Conservation (phyloP, 2,113 vertebrate genomes). For the Petroica traversi region DNA sequence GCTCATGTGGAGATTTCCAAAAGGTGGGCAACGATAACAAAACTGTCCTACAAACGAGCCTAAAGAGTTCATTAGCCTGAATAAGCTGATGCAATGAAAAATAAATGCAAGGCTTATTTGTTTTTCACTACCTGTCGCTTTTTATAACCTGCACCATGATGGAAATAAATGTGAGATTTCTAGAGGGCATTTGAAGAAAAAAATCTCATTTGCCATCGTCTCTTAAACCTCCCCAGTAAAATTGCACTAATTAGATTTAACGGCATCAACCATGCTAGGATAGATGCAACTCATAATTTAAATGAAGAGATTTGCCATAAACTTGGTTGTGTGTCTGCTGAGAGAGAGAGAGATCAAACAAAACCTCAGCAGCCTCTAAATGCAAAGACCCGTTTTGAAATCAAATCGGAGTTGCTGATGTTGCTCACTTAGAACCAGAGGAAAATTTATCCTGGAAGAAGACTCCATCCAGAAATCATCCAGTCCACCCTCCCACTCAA, state of each 20-base stretch:
- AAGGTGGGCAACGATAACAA: neutral
- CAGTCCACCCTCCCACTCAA: neutral
- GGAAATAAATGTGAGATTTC: neutral
- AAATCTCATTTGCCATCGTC: neutral
- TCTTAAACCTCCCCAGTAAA: neutral
- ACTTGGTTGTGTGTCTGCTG: neutral
- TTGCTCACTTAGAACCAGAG: neutral
- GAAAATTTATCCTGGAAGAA: neutral
- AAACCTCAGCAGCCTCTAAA: neutral
- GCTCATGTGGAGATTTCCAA: neutral
- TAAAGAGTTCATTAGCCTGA: neutral
- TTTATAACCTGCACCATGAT: neutral
- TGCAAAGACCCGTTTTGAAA: neutral
- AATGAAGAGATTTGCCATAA: neutral
- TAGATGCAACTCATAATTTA: neutral
- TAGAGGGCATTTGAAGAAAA: neutral
- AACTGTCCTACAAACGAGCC: neutral
- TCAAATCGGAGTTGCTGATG: neutral
- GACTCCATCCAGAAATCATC: neutral
- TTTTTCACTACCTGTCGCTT: neutral
- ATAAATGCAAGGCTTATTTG: neutral
- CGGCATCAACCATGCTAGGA: accelerated
- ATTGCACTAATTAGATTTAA: neutral
- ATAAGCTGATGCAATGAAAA: neutral
- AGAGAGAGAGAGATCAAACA: neutral